These are phyloP conservation scores for Cyclophora albipunctata DNA, from an alignment of 2,888 invertebrate genomes.

Conservation along the genomic window DNA sequence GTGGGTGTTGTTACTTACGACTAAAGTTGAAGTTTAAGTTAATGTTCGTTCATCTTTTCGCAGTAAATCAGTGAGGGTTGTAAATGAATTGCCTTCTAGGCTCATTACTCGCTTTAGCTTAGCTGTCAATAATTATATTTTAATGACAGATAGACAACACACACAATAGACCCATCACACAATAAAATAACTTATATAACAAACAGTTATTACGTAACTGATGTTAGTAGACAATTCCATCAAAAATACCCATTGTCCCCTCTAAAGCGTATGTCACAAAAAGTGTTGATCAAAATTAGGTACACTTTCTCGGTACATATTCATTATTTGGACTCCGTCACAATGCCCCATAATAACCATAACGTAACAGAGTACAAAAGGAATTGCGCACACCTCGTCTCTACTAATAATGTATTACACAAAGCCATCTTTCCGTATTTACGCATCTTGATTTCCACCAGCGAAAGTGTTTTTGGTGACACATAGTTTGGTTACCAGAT, in stretches of 20 bases:
- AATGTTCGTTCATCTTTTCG: no score
- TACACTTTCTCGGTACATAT: conserved; percentile 20
- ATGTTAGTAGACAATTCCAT: no score
- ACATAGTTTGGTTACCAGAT: conserved; percentile 23
- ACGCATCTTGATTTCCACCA: conserved; percentile 18
- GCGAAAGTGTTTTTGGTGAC: conserved; percentile 43
- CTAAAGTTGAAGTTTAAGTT: no score
- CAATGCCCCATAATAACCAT: conserved; percentile 24
- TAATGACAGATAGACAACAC: no score
- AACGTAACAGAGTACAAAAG: conserved; percentile 27
- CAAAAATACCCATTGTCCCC: conserved; percentile 6
- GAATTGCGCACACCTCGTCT: conserved; percentile 22
- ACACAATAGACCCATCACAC: no score
- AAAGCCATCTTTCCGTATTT: conserved; percentile 19
- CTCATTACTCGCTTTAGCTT: no score
- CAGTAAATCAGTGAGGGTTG: no score
- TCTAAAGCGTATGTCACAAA: conserved; percentile 8
- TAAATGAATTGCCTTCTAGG: no score
- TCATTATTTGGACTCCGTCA: conserved; percentile 10
- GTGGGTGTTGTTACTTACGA: no score
- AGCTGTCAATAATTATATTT: no score
- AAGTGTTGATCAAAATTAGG: conserved; percentile 17
- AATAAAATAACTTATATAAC: no score
- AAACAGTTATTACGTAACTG: no score
- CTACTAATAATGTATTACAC: conserved; percentile 20